phyloP scores from a whole-genome alignment of 2,797 vertebrate genomes.

The Alcedo quadribrachys region DNA sequence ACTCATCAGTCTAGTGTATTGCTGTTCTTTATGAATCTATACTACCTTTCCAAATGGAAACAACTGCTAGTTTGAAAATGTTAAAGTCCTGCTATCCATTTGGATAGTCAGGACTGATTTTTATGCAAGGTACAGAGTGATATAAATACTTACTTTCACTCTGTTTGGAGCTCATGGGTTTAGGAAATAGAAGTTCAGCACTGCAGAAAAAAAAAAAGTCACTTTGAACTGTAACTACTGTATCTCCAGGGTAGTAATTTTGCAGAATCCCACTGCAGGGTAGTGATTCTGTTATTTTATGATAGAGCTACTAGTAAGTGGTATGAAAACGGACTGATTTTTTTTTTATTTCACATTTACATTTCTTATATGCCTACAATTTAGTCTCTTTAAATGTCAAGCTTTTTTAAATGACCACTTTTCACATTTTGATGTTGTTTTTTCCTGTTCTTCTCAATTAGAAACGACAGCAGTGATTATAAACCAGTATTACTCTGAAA shows the following conservation, averaged over 20 bases:
- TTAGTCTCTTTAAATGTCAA: slow-evolving; percentile 40
- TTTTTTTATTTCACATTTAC: neutral
- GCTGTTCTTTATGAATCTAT: neutral
- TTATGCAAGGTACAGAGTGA: neutral
- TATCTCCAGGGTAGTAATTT: slow-evolving; percentile 32
- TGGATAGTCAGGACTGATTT: neutral
- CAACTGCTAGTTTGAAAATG: neutral
- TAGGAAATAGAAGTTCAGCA: slow-evolving; percentile 3
- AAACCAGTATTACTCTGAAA: neutral
- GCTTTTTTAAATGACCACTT: slow-evolving; percentile 29
- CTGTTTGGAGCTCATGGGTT: neutral
- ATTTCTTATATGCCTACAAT: slow-evolving; percentile 27
- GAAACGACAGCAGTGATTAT: neutral
- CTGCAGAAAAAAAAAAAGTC: neutral
- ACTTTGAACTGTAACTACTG: slow-evolving; percentile 40
- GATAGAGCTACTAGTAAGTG: neutral
- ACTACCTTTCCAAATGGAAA: neutral
- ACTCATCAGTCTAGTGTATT: neutral
- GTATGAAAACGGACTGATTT: neutral
- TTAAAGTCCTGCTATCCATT: neutral
- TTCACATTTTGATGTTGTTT: neutral
- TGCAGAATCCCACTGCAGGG: slow-evolving; percentile 8
- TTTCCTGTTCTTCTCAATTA: slow-evolving; percentile 12
- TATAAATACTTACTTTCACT: neutral
- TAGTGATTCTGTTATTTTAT: slow-evolving; percentile 24